Evolutionary conservation across 1,140 invertebrate species (phyloP).

Genomic region (Lutraria rhynchaena): DNA sequence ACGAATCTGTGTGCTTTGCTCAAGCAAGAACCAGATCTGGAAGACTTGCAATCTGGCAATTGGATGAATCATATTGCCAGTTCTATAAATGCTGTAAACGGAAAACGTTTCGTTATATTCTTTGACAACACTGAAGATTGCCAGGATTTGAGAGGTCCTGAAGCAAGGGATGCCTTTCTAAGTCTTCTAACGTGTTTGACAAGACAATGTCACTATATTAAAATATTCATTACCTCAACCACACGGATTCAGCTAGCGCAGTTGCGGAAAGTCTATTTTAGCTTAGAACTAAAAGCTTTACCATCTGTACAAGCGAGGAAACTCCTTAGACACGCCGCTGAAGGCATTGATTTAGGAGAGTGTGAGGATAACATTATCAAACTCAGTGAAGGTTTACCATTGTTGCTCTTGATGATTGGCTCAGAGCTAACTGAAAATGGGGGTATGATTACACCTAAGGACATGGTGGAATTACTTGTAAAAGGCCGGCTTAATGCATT

Average conservation of each 20-base stretch:
- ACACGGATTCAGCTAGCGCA: constrained; percentile 9
- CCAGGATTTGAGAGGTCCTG: neutral
- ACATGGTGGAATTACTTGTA: constrained; percentile 39
- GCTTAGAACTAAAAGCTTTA: constrained; percentile 24
- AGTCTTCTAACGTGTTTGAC: neutral
- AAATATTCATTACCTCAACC: constrained; percentile 52
- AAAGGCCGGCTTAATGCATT: constrained; percentile 37
- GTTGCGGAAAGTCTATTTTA: constrained; percentile 21
- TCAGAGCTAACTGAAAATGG: constrained; percentile 37
- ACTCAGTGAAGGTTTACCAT: constrained; percentile 50
- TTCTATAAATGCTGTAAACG: neutral
- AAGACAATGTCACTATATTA: constrained; percentile 8
- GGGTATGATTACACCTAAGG: constrained; percentile 26
- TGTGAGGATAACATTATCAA: constrained; percentile 16
- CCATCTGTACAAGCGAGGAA: neutral
- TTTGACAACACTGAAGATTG: constrained; percentile 57
- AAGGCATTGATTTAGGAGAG: constrained; percentile 19
- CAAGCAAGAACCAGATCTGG: neutral
- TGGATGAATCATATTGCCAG: constrained; percentile 10
- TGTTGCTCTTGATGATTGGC: constrained; percentile 43
- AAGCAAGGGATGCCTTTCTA: constrained; percentile 26
- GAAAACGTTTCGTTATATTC: constrained; percentile 19
- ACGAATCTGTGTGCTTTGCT: constrained; percentile 18
- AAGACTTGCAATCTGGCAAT: neutral
- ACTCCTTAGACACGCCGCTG: constrained; percentile 19